These are phyloP conservation scores for Troglohyphantes excavatus DNA, from an alignment of 2,888 invertebrate species.

Conservation along the genomic window DNA sequence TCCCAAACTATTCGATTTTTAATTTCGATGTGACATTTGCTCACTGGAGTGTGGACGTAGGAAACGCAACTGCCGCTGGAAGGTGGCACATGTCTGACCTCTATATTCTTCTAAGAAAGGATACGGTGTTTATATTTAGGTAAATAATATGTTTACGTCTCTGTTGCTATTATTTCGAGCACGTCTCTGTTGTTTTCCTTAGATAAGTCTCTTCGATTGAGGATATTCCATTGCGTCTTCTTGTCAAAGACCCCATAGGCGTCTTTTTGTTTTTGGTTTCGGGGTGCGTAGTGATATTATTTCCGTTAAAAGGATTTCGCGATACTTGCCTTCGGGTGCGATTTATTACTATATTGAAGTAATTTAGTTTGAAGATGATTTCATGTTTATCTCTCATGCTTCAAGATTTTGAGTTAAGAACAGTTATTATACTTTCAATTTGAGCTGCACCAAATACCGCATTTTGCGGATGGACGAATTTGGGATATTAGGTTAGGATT, in stretches of 20 bases:
- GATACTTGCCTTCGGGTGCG: no score
- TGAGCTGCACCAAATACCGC: no score
- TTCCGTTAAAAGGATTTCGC: no score
- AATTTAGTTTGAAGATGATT: no score
- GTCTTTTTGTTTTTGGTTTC: no score
- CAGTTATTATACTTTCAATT: no score
- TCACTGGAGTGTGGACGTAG: slow-evolving; percentile 22
- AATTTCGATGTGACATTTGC: slow-evolving; percentile 19
- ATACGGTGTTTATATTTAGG: slow-evolving; percentile 1
- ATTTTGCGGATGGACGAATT: no score
- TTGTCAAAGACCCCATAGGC: background rate
- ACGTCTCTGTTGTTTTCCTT: background rate
- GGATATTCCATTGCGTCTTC: background rate
- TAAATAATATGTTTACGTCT: background rate
- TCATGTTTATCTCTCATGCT: no score
- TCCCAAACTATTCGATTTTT: background rate
- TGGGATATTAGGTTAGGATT: no score
- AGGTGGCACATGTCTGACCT: background rate
- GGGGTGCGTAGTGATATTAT: no score
- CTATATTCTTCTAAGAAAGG: slow-evolving; percentile 9
- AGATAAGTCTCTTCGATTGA: background rate
- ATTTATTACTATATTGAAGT: no score
- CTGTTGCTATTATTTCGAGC: background rate
- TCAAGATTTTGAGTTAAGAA: no score
- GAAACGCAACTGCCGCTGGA: background rate